Evolutionary conservation across 2,888 invertebrate species (phyloP), one percentile per base, ranked within the genome.

Genomic region (Lasius platythorax): DNA sequence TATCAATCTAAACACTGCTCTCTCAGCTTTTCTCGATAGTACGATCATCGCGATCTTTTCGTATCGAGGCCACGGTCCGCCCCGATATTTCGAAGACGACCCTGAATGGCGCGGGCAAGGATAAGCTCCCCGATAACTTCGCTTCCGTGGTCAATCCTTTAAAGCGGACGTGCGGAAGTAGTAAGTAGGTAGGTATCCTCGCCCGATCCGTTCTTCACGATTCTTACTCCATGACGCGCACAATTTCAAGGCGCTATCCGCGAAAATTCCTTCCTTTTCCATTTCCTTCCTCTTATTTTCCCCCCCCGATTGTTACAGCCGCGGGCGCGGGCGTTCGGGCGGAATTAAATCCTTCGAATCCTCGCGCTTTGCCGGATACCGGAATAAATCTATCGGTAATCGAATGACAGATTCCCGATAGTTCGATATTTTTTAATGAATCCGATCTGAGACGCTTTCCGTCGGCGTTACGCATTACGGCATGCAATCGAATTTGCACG

Each of bases 371-470:
- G 56, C 37, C 73, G 76, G 70, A 61, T 67, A 63, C 18, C 58
- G 75, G 82, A 82, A 89, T 79, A 84, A 87, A 87, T 87, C 84
- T 85, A 78, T 81, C 78, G 87, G 82, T 88, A 88, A 87, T 88
- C 86, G 84, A 91, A 88, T 88, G 87, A 90, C 87, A 78, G 87
- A 83, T 88, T 83, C 68, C 85, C 87, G 83, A 87, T 89, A 81
- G 85, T 63, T 83, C 84, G 81, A 87, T 88, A 86, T 85, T 88
- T 89, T 88, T 88, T 87, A 90, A 89, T 85, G 83, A 88, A 85
- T 88, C 85, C 79, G 67, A 90, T 87, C 84, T 74, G 56, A 78
- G 56, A 33, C 33, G 40, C 46, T 50, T 53, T 56, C 50, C 53
- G 68, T 58, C 56, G 50, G 68, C 23, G 70, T 67, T 23, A 61